These are phyloP conservation scores for Alviniconcha strummeri DNA, from an alignment of 2,888 invertebrate species.

Conservation along the genomic window DNA sequence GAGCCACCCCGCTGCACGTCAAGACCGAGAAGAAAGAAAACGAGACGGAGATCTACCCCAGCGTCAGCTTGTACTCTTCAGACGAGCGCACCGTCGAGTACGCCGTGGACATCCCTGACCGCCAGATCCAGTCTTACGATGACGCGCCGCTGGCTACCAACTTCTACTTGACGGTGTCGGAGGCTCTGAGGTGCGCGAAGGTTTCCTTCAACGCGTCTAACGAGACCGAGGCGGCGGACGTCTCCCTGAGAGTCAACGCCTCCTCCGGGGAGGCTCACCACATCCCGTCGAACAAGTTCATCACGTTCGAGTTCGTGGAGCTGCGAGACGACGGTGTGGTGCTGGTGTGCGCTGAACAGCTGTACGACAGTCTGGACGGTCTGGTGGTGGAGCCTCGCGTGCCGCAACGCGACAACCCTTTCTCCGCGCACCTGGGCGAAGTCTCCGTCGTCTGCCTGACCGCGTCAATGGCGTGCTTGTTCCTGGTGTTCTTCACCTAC, in stretches of 20 bases:
- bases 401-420: background rate
- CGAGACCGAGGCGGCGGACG: background rate
- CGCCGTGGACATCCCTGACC: background rate
- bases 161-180: background rate
- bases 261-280: background rate
- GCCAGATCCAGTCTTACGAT: background rate
- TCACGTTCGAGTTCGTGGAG: background rate
- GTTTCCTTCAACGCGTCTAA: background rate
- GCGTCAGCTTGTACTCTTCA: background rate
- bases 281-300: background rate
- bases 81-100: background rate
- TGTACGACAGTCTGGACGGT: background rate
- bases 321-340: background rate
- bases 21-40: background rate
- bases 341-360: constrained; percentile 10
- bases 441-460: constrained; percentile 22
- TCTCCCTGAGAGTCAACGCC: background rate
- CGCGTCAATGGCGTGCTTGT: constrained; percentile 44
- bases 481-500: constrained; percentile 47
- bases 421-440: background rate
- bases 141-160: background rate
- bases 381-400: too few relatives aligned
- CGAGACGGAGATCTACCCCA: background rate
- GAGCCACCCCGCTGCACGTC: background rate
- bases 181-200: background rate